Evolutionary conservation across 2,797 vertebrate genomes (phyloP), one percentile per base, ranked within the genome.

Genomic region (Acropternis orthonyx): DNA sequence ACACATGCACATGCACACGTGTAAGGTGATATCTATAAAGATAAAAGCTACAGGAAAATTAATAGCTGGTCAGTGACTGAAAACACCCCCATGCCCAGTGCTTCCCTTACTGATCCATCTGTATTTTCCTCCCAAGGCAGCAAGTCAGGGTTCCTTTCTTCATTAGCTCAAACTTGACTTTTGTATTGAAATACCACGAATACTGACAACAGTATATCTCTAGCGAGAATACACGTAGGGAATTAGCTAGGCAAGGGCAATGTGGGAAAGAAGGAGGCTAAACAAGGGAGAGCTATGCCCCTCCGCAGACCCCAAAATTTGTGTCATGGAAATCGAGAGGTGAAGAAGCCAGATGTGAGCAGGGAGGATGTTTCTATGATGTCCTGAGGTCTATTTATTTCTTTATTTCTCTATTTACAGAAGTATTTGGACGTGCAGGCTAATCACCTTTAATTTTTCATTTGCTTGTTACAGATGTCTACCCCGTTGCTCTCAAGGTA

Each of bases 401-500:
- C 81, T 95, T 93, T 95, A 96, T 96, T 97, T 97, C 95, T 97
- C 93, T 96, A 67, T 96, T 96, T 97, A 78, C 97, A 95, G 85
- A 96, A 97, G 87, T 96, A 95, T 97, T 98, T 96, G 92, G 87
- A 91, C 66, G 80, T 97, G 94, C 89, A 93, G 94, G 93, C 96
- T 98, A 98, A 98, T 98, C 97, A 97, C 97, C 96, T 98, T 98
- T 98, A 98, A 98, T 98, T 98, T 98, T 98, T 98, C 98, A 98
- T 98, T 98, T 98, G 98, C 98, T 98, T 98, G 98, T 98, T 98
- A 98, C 98, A 98, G 97, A 98, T 98, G 98, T 98, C 98, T 97
- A 92, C 97, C 95, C 96, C 97, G 96, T 98, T 98, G 98, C 98
- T 98, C 97, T 98, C 98, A 98, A 98, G 98, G 98, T 99, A 98